Evolutionary conservation across 2,888 invertebrate genomes (phyloP).

Genomic region (Oscheius sp.): DNA sequence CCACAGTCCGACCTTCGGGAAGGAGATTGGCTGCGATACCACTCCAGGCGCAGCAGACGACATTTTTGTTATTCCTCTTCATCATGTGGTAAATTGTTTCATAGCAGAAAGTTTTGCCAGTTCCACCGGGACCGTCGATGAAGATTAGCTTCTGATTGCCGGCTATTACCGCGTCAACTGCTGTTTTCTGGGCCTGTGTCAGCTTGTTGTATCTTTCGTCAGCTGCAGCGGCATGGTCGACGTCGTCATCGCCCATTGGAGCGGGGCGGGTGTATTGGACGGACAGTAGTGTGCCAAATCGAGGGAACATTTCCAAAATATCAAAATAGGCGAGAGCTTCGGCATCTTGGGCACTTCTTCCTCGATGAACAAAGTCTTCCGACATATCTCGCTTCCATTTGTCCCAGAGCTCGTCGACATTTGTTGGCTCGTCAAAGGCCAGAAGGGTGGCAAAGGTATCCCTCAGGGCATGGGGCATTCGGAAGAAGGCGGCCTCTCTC

Average conservation of each 20-base stretch:
- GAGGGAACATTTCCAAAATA: conserved; percentile 11
- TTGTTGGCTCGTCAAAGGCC: conserved; percentile 13
- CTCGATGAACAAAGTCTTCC: conserved; percentile 21
- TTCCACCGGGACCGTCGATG: conserved; percentile 42
- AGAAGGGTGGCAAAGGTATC: conserved; percentile 31
- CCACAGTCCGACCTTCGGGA: too few relatives aligned
- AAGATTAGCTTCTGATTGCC: conserved; percentile 14
- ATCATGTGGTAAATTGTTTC: conserved; percentile 29
- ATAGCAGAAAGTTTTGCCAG: conserved; percentile 40
- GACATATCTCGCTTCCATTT: conserved; percentile 14
- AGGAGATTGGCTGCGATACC: too few relatives aligned
- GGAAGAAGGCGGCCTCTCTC: conserved; percentile 15
- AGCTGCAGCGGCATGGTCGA: not conserved
- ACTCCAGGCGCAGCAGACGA: conserved; percentile 32
- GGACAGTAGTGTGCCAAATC: not conserved
- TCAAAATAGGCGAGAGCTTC: conserved; percentile 36
- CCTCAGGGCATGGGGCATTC: conserved; percentile 40
- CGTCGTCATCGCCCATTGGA: not conserved
- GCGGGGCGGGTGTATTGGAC: not conserved
- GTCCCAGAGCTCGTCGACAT: conserved; percentile 24
- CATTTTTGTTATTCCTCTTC: not conserved
- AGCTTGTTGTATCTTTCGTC: not conserved
- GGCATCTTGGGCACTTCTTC: not conserved
- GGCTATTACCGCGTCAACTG: not conserved
- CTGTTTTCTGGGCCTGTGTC: not conserved